phyloP scores from a whole-genome alignment of 2,888 invertebrate genomes.

The Cerastis rubricosa region DNA sequence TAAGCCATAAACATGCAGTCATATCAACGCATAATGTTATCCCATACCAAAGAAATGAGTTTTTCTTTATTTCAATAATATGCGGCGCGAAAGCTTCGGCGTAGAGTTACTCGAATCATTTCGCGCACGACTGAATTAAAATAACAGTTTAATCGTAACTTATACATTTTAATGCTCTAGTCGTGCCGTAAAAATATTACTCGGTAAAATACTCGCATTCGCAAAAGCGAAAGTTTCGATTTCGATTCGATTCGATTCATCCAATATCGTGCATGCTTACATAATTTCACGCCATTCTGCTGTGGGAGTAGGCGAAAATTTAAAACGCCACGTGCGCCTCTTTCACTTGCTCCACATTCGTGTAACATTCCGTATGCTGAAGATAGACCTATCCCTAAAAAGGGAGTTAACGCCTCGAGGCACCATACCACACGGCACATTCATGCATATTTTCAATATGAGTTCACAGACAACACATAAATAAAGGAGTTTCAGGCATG shows the following conservation, averaged over 20 bases:
- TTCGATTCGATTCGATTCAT: constrained; percentile 63
- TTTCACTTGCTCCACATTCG: constrained; percentile 31
- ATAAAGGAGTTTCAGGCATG: constrained; percentile 66
- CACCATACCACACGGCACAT: constrained; percentile 19
- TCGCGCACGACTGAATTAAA: constrained; percentile 71
- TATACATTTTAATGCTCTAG: constrained; percentile 66
- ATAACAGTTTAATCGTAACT: constrained; percentile 65
- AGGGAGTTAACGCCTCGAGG: constrained; percentile 20
- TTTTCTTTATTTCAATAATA: constrained; percentile 84
- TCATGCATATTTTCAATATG: constrained; percentile 49
- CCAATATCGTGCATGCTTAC: constrained; percentile 57
- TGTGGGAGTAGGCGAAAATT: constrained; percentile 21
- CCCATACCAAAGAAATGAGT: constrained; percentile 76
- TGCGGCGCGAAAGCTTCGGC: constrained; percentile 66
- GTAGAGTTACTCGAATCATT: constrained; percentile 74
- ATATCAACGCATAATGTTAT: constrained; percentile 86
- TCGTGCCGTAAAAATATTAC: constrained; percentile 64
- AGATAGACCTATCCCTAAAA: constrained; percentile 15
- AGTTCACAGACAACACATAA: constrained; percentile 42
- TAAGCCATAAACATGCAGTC: constrained; percentile 86
- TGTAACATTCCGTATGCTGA: neutral
- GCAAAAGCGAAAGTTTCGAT: constrained; percentile 61
- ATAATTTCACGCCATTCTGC: constrained; percentile 59
- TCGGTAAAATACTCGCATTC: constrained; percentile 49
- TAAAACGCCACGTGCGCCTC: constrained; percentile 7